Conservation (phyloP, 2,797 vertebrate genomes). For the Psittacula derbiana region DNA sequence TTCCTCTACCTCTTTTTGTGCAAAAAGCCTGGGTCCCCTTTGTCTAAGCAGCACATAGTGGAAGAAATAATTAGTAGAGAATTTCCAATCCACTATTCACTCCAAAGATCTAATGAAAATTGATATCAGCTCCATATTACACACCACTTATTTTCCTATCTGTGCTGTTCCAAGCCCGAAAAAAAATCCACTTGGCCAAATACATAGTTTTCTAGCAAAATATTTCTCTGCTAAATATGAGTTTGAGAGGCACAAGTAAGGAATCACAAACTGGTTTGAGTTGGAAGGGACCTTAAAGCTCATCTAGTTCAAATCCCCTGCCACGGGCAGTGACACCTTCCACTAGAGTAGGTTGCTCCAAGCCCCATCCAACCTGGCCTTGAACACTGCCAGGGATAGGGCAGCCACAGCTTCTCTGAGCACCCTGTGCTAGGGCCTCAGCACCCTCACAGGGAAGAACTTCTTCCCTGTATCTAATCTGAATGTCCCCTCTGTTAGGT, state of each 20-base stretch:
- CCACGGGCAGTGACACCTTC: background rate
- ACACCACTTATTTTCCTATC: background rate
- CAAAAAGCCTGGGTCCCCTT: background rate
- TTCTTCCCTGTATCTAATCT: background rate
- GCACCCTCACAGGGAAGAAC: background rate
- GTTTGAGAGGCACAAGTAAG: background rate
- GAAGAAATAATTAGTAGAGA: background rate
- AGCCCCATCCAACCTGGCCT: background rate
- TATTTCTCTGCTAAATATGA: background rate
- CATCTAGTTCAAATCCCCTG: background rate
- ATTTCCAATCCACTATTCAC: background rate
- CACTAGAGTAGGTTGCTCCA: background rate
- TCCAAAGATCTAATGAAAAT: background rate
- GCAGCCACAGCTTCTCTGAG: background rate
- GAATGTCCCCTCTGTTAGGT: background rate
- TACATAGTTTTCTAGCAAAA: background rate
- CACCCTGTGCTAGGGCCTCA: background rate
- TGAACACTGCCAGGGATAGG: background rate
- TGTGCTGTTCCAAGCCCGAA: background rate
- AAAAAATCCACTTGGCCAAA: background rate
- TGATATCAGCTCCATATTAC: background rate
- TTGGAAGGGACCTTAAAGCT: background rate
- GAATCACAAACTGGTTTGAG: background rate
- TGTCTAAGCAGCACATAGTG: background rate
- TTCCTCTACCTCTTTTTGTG: background rate